Percentiles rank a stretch among this genome's conserved stretches.
phyloP scores from a whole-genome alignment of 1,140 invertebrate species.

The Pseudomyrmex concolor region DNA sequence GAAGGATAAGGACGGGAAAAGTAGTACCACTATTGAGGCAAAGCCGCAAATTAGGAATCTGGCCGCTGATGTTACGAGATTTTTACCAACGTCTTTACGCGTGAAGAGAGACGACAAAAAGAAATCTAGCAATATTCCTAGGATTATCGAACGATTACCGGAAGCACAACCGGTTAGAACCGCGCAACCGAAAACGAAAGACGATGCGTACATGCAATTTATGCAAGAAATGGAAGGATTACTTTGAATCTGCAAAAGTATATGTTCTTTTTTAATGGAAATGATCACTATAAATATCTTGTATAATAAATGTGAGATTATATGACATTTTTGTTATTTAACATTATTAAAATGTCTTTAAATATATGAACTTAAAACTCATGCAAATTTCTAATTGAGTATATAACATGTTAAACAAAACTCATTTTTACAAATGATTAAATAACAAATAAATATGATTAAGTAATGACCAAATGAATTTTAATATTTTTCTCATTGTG shows the following conservation, averaged over 20 bases:
- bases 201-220: constrained; percentile 98
- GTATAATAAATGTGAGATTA: constrained; percentile 49
- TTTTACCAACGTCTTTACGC: constrained; percentile 95
- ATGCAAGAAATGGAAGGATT: constrained; percentile 99
- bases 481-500: background rate
- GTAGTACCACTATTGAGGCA: constrained; percentile 94
- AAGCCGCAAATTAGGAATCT: constrained; percentile 98
- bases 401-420: background rate
- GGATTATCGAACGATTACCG: constrained; percentile 81
- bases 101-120: constrained; percentile 93
- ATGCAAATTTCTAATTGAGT: constrained; percentile 6
- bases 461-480: background rate
- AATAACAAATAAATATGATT: background rate
- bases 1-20: constrained; percentile 87
- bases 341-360: constrained; percentile 7
- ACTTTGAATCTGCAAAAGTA: constrained; percentile 85
- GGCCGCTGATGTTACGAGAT: constrained; percentile 97
- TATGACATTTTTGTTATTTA: constrained; percentile 25
- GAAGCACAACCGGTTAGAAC: constrained; percentile 81
- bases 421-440: background rate
- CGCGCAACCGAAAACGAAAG: constrained; percentile 90
- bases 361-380: background rate
- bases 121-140: constrained; percentile 79
- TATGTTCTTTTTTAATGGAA: constrained; percentile 58
- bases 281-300: constrained; percentile 44